Conservation (phyloP, 2,797 vertebrate genomes). For the Acrossocheilus wenchowensis region DNA sequence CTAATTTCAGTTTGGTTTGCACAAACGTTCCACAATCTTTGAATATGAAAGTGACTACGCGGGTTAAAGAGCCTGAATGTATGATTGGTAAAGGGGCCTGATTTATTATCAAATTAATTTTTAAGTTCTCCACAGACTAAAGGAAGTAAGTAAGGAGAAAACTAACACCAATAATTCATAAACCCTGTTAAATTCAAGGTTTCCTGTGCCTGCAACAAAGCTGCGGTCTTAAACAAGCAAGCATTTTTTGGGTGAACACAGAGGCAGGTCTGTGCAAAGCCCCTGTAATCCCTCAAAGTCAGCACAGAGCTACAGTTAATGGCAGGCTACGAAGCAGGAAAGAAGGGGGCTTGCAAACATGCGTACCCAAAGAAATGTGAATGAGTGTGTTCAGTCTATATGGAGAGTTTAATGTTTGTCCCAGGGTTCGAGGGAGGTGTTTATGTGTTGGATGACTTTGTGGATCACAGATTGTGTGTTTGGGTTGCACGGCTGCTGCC, state of each 20-base stretch:
- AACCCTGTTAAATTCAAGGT: constrained; percentile 17
- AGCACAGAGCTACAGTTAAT: constrained; percentile 43
- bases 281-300: constrained; percentile 44
- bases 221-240: constrained; percentile 32
- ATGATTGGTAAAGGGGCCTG: not conserved
- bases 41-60: not conserved
- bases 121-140: not conserved
- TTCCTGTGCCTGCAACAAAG: constrained; percentile 30
- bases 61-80: not conserved
- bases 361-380: constrained; percentile 14
- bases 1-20: constrained; percentile 22
- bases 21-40: constrained; percentile 9
- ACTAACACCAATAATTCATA: constrained; percentile 31
- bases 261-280: constrained; percentile 36
- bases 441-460: constrained; percentile 51
- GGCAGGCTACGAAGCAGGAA: constrained; percentile 20
- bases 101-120: constrained; percentile 16
- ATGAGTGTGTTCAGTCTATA: constrained; percentile 17
- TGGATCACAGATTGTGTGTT: constrained; percentile 37
- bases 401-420: constrained; percentile 7
- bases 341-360: constrained; percentile 18
- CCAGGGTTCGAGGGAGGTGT: constrained; percentile 39
- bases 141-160: constrained; percentile 14
- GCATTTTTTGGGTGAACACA: constrained; percentile 23
- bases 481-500: constrained; percentile 47